These are phyloP conservation scores for Pseudachorutes palmiensis DNA, from an alignment of 1,140 invertebrate species.

Conservation along the genomic window DNA sequence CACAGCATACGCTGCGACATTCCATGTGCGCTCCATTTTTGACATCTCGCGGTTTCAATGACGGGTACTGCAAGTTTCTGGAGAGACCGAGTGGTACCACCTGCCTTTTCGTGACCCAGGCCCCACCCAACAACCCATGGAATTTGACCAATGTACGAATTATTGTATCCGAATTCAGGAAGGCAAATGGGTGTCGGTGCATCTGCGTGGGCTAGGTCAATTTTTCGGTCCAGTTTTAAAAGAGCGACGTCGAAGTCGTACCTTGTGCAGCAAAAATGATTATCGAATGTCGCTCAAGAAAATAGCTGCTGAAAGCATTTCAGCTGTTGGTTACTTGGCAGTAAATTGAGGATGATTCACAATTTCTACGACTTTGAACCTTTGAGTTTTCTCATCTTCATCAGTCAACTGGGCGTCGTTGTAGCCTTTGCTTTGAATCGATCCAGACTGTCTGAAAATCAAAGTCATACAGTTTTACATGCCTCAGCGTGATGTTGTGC, in stretches of 20 bases:
- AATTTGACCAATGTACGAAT: neutral
- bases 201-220: slow-evolving; percentile 17
- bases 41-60: neutral
- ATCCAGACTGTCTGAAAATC: slow-evolving; percentile 21
- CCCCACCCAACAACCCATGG: slow-evolving; percentile 22
- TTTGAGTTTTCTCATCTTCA: slow-evolving; percentile 19
- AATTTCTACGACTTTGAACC: slow-evolving; percentile 23
- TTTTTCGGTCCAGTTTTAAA: slow-evolving; percentile 1
- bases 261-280: neutral
- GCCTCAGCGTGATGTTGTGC: neutral
- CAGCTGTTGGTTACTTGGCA: no score
- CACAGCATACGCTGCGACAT: slow-evolving; percentile 20
- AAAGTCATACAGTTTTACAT: neutral
- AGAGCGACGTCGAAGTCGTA: slow-evolving; percentile 24
- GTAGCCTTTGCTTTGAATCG: slow-evolving; percentile 23
- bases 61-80: slow-evolving; percentile 25
- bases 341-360: slow-evolving; percentile 26
- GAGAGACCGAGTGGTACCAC: slow-evolving; percentile 16
- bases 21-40: neutral
- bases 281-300: no score
- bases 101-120: slow-evolving; percentile 20
- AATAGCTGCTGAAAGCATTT: no score
- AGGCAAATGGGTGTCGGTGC: slow-evolving; percentile 13
- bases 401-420: slow-evolving; percentile 17
- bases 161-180: neutral